phyloP scores from a whole-genome alignment of 2,113 vertebrate species.

The Carassius gibelio region DNA sequence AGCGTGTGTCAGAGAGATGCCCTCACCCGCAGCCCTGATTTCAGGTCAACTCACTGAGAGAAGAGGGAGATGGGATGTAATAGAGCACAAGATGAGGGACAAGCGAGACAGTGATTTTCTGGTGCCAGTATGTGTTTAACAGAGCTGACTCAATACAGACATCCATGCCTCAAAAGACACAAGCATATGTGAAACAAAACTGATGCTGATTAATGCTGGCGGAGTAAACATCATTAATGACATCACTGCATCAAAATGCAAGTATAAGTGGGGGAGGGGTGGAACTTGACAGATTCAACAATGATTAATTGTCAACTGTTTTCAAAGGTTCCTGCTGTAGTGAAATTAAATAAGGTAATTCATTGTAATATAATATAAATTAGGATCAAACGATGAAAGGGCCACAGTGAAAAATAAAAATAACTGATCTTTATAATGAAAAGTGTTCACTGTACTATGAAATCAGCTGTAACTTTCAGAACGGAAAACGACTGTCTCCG shows the following conservation, averaged over 20 bases:
- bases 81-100: background rate
- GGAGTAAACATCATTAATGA: background rate
- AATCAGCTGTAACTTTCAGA: background rate
- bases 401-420: background rate
- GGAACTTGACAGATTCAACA: background rate
- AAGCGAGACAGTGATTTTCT: background rate
- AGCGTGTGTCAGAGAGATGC: background rate
- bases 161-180: background rate
- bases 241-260: background rate
- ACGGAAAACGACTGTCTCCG: background rate
- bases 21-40: constrained; percentile 31
- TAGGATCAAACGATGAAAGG: background rate
- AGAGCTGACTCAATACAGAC: background rate
- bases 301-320: background rate
- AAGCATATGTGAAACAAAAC: background rate
- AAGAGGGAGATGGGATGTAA: background rate
- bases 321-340: background rate
- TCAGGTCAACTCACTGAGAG: constrained; percentile 14
- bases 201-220: background rate
- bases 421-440: background rate
- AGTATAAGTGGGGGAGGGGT: background rate
- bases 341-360: background rate
- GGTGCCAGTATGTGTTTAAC: background rate
- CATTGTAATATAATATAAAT: background rate
- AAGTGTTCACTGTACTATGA: background rate